These are phyloP conservation scores for Petrocephalus schoutedeni DNA, from an alignment of 2,797 vertebrate species.

Conservation along the genomic window DNA sequence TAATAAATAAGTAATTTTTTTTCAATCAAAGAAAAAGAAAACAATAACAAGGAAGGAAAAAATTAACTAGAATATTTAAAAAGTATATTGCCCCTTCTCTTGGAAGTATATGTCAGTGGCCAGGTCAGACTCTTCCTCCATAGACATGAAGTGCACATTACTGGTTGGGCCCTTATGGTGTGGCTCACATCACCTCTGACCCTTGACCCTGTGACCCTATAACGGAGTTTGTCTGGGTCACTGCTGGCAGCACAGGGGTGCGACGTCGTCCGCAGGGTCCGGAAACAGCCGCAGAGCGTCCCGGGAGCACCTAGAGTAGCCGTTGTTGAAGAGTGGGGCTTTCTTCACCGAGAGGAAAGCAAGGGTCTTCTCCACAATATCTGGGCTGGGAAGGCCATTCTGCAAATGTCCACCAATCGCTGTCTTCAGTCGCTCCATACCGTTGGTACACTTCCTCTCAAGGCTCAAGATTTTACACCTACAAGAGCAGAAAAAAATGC, in stretches of 20 bases:
- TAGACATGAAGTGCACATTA: not conserved
- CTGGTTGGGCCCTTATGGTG: not conserved
- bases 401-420: constrained; percentile 48
- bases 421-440: constrained; percentile 44
- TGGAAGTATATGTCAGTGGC: not conserved
- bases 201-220: not conserved
- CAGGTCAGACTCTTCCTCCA: not conserved
- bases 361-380: constrained; percentile 58
- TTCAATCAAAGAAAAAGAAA: constrained; percentile 20
- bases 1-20: constrained; percentile 11
- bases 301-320: constrained; percentile 57
- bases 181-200: not conserved
- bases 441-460: constrained; percentile 59
- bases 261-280: constrained; percentile 51
- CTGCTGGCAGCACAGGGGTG: constrained; percentile 51
- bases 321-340: constrained; percentile 52
- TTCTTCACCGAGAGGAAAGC: constrained; percentile 56
- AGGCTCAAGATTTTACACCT: constrained; percentile 53
- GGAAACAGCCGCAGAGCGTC: constrained; percentile 53
- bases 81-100: not conserved
- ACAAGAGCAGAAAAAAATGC: not conserved
- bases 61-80: constrained; percentile 1
- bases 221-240: constrained; percentile 23
- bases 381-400: constrained; percentile 42
- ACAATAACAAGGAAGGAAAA: constrained; percentile 4